A percentile compares a stretch with the other conserved stretches of the same genome.
phyloP scores from a whole-genome alignment of 2,797 vertebrate genomes.

The Acanthurus tractus region DNA sequence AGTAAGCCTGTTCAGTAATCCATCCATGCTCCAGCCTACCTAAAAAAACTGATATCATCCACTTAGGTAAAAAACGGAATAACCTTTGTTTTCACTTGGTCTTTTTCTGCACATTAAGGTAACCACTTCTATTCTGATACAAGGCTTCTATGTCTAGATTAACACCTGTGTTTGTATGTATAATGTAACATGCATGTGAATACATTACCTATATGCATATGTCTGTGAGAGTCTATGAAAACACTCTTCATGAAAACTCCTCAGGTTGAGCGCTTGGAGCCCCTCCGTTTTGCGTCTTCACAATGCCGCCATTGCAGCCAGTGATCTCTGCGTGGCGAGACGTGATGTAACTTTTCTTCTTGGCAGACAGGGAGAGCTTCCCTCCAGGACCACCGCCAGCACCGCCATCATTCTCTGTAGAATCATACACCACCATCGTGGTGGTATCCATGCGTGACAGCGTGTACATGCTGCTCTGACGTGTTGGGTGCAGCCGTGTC shows the following conservation, averaged over 20 bases:
- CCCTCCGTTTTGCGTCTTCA: conserved; percentile 53
- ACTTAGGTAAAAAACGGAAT: conserved; percentile 8
- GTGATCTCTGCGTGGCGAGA: conserved; percentile 76
- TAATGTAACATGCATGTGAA: conserved; percentile 20
- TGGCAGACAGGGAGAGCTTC: conserved; percentile 54
- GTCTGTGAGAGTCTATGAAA: conserved; percentile 25
- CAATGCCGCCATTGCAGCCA: conserved; percentile 54
- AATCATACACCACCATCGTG: conserved; percentile 82
- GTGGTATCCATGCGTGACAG: conserved; percentile 94
- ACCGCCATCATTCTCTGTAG: conserved; percentile 75
- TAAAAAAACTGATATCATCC: not conserved
- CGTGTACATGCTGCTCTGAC: conserved; percentile 94
- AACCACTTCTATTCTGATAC: not conserved
- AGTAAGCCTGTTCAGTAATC: not conserved
- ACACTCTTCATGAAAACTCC: conserved; percentile 79
- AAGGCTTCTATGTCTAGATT: conserved; percentile 22
- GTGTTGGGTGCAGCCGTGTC: conserved; percentile 88
- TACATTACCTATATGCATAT: conserved; percentile 22
- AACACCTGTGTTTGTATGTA: conserved; percentile 34
- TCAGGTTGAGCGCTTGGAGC: conserved; percentile 67
- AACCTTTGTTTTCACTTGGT: not conserved
- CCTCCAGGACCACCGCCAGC: conserved; percentile 18
- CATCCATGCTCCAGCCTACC: not conserved
- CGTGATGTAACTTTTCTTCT: conserved; percentile 83
- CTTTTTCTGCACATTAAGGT: conserved; percentile 1